These are phyloP conservation scores for Mallotus villosus DNA, from an alignment of 2,797 vertebrate species.

Conservation along the genomic window DNA sequence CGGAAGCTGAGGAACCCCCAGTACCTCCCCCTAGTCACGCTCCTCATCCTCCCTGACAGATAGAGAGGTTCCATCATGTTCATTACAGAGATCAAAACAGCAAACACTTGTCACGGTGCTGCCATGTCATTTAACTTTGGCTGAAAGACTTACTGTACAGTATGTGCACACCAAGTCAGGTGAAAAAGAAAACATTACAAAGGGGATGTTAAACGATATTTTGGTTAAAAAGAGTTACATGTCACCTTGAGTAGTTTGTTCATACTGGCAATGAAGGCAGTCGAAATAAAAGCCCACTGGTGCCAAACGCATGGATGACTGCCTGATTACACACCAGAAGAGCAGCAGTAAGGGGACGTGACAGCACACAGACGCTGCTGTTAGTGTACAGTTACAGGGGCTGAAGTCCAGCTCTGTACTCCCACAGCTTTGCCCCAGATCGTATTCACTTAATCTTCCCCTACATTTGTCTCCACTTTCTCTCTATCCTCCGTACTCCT, in stretches of 20 bases:
- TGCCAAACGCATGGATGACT: conserved; percentile 47
- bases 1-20: conserved; percentile 45
- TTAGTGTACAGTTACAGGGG: conserved; percentile 20
- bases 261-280: conserved; percentile 17
- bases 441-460: conserved; percentile 30
- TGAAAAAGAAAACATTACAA: conserved; percentile 41
- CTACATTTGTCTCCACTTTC: conserved; percentile 22
- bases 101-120: conserved; percentile 54
- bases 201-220: conserved; percentile 51
- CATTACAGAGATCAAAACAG: conserved; percentile 62
- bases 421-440: conserved; percentile 13
- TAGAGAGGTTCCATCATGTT: conserved; percentile 51
- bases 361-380: conserved; percentile 35
- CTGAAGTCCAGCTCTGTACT: not conserved
- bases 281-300: conserved; percentile 32
- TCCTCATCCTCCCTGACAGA: conserved; percentile 30
- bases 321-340: conserved; percentile 52
- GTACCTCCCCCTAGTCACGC: conserved; percentile 4
- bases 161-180: conserved; percentile 11
- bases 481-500: conserved; percentile 18
- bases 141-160: conserved; percentile 54
- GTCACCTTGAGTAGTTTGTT: conserved; percentile 39
- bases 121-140: conserved; percentile 31
- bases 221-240: conserved; percentile 27
- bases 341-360: conserved; percentile 40